Base-by-base conservation (phyloP, 1,140 invertebrate species). In the Telenomus remus region DNA sequence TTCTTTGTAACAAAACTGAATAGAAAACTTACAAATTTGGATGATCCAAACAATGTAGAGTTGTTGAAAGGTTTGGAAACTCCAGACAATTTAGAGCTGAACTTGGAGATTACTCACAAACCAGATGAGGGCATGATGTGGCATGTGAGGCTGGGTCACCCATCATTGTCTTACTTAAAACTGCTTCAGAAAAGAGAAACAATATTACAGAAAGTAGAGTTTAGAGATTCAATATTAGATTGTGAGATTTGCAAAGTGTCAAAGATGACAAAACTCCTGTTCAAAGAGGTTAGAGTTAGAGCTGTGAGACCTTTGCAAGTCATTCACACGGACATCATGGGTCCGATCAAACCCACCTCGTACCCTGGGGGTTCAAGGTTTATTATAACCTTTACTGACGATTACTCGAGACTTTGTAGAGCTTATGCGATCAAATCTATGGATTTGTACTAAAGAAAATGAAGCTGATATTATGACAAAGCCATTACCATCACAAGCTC, bases 121-220 rank as follows among this genome's bases (percentile, higher is more conserved):
- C 19, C 19, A 27, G 19, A 27, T 27, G 19, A 73, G 19, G 60
- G 16, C 3, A 37, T 74, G 43, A 7, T 74, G 8, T 74, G 66
- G 71, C 60, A 78, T 33, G 39, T 57, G 7, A 46, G 70, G 8
- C 9, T 71, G 9, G 71, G 61, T 3, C 61, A 78, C 34, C 56
- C 61, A 2, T 78, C 71, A 3, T 5, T 74, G 9, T 15, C 11
- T 0, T 78, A 78, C 63, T 19, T 74, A 13, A 74, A 74, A 34
- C n/a, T 35, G 27, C 50, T 74, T 9, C 57, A 78, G 63, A 57
- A 53, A 27, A 33, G 53, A 16, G 37, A 66, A 11, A 51, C 60
- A 48, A 68, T 33, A 5, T 12, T 70, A 10, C 13, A 15, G 43
- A 42, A 60, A 14, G 35, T 48, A 6, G 53, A 42, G 2, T 72